These are phyloP conservation scores for Agriopis aurantiaria DNA, from an alignment of 2,888 invertebrate genomes.

Conservation along the genomic window DNA sequence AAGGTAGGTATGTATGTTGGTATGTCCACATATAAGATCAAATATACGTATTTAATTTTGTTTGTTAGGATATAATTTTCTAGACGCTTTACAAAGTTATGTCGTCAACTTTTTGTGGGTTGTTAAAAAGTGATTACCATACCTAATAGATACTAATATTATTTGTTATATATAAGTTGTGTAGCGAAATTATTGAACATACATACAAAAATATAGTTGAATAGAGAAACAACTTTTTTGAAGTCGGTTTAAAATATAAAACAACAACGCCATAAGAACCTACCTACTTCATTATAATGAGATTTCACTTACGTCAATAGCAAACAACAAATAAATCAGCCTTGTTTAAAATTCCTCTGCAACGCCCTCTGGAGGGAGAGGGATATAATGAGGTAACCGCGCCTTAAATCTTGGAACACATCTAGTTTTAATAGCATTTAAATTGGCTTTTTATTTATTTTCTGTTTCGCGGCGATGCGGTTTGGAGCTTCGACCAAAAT, in stretches of 20 bases:
- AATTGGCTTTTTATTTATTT: slow-evolving; percentile 84
- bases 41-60: no score
- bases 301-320: slow-evolving; percentile 20
- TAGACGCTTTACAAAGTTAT: no score
- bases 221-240: no score
- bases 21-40: no score
- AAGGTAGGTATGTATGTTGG: not conserved
- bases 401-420: slow-evolving; percentile 72
- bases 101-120: no score
- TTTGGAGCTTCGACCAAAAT: no score
- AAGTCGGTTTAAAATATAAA: not conserved
- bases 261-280: not conserved
- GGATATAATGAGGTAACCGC: slow-evolving; percentile 34
- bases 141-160: no score
- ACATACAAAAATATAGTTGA: no score
- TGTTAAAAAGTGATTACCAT: no score
- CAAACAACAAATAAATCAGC: slow-evolving; percentile 25
- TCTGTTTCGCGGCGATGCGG: slow-evolving; percentile 39
- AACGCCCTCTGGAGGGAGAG: slow-evolving; percentile 25
- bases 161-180: no score
- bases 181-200: no score
- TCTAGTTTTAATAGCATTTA: slow-evolving; percentile 85
- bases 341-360: slow-evolving; percentile 15
- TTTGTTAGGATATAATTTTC: no score
- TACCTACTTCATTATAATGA: slow-evolving; percentile 7